phyloP scores from a whole-genome alignment of 2,888 invertebrate genomes.

The Caenorhabditis sp. region DNA sequence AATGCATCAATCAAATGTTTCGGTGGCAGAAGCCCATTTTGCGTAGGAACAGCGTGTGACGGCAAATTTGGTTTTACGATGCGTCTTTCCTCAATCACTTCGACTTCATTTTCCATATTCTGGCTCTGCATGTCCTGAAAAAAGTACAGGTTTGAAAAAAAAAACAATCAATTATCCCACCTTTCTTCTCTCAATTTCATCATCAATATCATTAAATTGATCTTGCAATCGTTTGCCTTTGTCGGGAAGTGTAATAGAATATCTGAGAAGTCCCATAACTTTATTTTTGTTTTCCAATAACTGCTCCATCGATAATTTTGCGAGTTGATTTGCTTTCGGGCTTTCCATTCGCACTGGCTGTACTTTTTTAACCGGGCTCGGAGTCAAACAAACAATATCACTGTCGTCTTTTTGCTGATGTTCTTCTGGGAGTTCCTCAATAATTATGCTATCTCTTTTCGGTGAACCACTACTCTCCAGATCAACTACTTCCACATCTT shows the following conservation, averaged over 20 bases:
- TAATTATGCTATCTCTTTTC: neutral
- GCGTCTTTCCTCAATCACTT: constrained; percentile 14
- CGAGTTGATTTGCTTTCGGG: neutral
- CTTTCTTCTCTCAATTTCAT: constrained; percentile 15
- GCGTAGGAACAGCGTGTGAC: constrained; percentile 1
- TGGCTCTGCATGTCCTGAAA: constrained; percentile 5
- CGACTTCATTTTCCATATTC: constrained; percentile 3
- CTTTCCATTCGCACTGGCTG: neutral
- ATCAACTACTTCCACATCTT: neutral
- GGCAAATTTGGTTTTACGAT: constrained; percentile 24
- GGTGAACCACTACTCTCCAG: no score
- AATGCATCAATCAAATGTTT: constrained; percentile 22
- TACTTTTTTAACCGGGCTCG: neutral
- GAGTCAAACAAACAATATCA: neutral
- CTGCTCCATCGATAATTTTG: constrained; percentile 10
- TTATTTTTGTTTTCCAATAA: constrained; percentile 14
- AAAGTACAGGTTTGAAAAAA: no score
- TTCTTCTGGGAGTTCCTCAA: no score
- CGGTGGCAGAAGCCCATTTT: constrained; percentile 19
- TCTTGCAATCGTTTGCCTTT: constrained; percentile 10
- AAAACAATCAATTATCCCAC: neutral
- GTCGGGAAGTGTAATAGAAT: constrained; percentile 18
- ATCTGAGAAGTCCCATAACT: constrained; percentile 12
- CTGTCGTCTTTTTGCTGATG: neutral
- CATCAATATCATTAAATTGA: constrained; percentile 26